A percentile compares a stretch with the other conserved stretches of the same genome.
These are phyloP conservation scores for Caracal caracal DNA, from an alignment of 2,113 vertebrate genomes.

Conservation along the genomic window DNA sequence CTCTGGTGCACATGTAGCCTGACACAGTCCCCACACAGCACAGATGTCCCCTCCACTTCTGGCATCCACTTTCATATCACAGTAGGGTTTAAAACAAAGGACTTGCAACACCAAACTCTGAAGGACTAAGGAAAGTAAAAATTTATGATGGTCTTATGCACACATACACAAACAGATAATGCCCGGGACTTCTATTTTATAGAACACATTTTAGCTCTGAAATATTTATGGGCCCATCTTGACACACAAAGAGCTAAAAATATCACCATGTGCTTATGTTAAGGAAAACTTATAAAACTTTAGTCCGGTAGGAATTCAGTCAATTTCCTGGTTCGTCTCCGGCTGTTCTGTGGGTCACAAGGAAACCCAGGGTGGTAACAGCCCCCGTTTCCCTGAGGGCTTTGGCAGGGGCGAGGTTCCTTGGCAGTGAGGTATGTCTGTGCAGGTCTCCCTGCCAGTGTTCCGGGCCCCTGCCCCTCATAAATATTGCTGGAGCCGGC, in stretches of 20 bases:
- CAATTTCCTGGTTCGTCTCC: constrained; percentile 81
- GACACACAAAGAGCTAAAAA: constrained; percentile 82
- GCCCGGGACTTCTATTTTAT: constrained; percentile 50
- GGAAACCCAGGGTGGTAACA: constrained; percentile 81
- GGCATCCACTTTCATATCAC: not conserved
- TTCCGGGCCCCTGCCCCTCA: not conserved
- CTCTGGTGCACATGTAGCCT: not conserved
- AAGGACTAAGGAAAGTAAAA: constrained; percentile 37
- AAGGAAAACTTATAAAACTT: constrained; percentile 78
- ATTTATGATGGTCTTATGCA: not conserved
- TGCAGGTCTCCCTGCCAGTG: not conserved
- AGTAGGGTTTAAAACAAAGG: not conserved
- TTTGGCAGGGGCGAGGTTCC: constrained; percentile 50
- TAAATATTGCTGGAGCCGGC: not conserved
- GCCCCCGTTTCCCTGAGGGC: constrained; percentile 55
- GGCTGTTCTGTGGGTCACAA: constrained; percentile 65
- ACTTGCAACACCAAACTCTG: not conserved
- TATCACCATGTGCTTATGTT: constrained; percentile 78
- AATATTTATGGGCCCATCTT: constrained; percentile 83
- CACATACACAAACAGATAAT: not conserved
- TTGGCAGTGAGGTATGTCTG: not conserved
- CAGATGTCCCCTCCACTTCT: no score
- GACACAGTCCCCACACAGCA: not conserved
- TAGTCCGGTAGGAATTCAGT: constrained; percentile 81
- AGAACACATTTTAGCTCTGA: constrained; percentile 78